Evolutionary conservation across 2,113 vertebrate species (phyloP).

Genomic region (Poicephalus gulielmi): DNA sequence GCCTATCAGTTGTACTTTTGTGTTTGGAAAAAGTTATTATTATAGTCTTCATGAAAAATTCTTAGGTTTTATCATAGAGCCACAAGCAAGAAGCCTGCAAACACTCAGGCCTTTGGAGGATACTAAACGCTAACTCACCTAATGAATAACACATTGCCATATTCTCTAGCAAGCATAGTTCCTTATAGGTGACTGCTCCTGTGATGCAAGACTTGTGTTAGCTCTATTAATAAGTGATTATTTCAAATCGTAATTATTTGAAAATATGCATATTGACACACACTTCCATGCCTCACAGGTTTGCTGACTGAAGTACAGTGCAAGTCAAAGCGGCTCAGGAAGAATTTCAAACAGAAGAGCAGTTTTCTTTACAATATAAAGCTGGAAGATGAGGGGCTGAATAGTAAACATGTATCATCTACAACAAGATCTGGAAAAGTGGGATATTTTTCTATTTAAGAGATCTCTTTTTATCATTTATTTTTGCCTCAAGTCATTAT

Average conservation of each 20-base stretch:
- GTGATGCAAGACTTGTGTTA: not conserved
- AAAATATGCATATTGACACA: not conserved
- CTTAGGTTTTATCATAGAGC: not conserved
- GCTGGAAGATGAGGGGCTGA: slow-evolving; percentile 80
- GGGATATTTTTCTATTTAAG: slow-evolving; percentile 32
- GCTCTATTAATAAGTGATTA: not conserved
- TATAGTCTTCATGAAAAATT: not conserved
- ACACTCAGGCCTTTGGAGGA: not conserved
- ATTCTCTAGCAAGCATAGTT: not conserved
- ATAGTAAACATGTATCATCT: slow-evolving; percentile 83
- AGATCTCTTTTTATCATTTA: not conserved
- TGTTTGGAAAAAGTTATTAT: not conserved
- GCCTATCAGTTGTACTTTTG: not conserved
- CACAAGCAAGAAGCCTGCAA: not conserved
- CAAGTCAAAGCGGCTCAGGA: slow-evolving; percentile 90
- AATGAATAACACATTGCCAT: not conserved
- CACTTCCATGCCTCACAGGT: slow-evolving; percentile 64
- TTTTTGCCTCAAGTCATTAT: not conserved
- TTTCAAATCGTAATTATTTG: not conserved
- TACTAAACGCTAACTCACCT: not conserved
- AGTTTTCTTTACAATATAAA: slow-evolving; percentile 68
- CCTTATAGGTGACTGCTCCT: not conserved
- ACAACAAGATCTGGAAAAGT: slow-evolving; percentile 81
- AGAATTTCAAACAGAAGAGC: slow-evolving; percentile 84
- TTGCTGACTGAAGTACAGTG: slow-evolving; percentile 95